Evolutionary conservation across 2,888 invertebrate species (phyloP).

Genomic region (Euzophera pinguis): DNA sequence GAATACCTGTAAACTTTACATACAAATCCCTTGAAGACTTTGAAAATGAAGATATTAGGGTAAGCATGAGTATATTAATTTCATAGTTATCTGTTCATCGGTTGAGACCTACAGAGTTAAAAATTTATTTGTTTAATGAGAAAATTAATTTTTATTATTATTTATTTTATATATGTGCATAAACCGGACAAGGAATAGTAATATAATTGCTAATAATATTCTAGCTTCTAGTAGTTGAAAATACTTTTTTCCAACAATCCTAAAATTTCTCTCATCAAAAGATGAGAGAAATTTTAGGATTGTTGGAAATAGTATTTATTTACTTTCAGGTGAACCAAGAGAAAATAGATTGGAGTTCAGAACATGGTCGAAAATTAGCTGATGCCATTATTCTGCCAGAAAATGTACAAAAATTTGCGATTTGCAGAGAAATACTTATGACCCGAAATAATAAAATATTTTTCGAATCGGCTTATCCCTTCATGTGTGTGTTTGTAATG

Average conservation of each 20-base stretch:
- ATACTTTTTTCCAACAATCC: too few species aligned
- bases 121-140: too few species aligned
- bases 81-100: too few species aligned
- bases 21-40: conserved; percentile 79
- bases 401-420: conserved; percentile 88
- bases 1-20: conserved; percentile 86
- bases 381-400: conserved; percentile 86
- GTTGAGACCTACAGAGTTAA: too few species aligned
- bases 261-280: too few species aligned
- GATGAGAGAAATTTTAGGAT: too few species aligned
- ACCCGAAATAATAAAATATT: conserved; percentile 79
- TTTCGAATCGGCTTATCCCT: conserved; percentile 76
- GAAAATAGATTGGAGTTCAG: conserved; percentile 82
- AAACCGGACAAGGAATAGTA: too few species aligned
- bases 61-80: conserved; percentile 30
- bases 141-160: too few species aligned
- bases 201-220: too few species aligned
- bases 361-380: conserved; percentile 81
- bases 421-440: conserved; percentile 86
- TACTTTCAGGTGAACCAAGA: conserved; percentile 80
- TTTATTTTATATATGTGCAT: too few species aligned
- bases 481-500: conserved; percentile 62
- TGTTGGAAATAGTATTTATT: conserved; percentile 1
- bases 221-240: too few species aligned
- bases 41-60: conserved; percentile 78